A percentile compares a stretch with the other conserved stretches of the same genome.
Evolutionary conservation across 2,113 vertebrate genomes (phyloP).

Genomic region (Microcebus lehilahytsara): DNA sequence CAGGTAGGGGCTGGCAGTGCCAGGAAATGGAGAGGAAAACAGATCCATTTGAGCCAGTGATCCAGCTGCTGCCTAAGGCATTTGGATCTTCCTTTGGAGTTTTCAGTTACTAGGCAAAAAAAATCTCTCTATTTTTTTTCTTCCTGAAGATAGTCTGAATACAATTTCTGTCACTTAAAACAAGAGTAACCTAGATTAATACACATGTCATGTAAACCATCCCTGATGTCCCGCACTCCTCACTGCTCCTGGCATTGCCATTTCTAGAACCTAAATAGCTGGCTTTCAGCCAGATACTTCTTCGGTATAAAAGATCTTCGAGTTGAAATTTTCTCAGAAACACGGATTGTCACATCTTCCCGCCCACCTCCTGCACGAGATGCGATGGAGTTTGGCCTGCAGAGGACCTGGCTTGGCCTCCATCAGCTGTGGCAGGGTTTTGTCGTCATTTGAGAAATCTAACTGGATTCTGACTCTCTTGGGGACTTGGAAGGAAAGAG

Average conservation of each 20-base stretch:
- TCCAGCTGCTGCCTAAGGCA: neutral
- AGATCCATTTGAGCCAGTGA: neutral
- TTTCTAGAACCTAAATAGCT: neutral
- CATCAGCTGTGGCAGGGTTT: neutral
- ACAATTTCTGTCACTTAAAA: slow-evolving; percentile 18
- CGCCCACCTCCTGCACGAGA: neutral
- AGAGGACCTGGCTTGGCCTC: neutral
- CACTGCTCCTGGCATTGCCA: neutral
- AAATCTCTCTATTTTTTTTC: neutral
- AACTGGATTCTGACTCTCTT: neutral
- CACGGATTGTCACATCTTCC: neutral
- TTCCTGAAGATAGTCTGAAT: slow-evolving; percentile 10
- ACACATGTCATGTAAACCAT: neutral
- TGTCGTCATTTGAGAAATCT: neutral
- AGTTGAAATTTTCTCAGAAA: slow-evolving; percentile 21
- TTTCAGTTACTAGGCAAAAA: neutral
- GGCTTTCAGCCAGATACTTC: neutral
- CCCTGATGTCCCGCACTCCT: neutral
- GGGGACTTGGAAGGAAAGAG: neutral
- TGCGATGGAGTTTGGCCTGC: neutral
- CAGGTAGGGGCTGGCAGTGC: neutral
- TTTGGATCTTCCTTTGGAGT: neutral
- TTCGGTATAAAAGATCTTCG: neutral
- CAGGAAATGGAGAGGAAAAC: neutral
- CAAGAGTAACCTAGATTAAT: neutral